Evolutionary conservation across 2,797 vertebrate species (phyloP).

Genomic region (Hypotaenidia okinawae): DNA sequence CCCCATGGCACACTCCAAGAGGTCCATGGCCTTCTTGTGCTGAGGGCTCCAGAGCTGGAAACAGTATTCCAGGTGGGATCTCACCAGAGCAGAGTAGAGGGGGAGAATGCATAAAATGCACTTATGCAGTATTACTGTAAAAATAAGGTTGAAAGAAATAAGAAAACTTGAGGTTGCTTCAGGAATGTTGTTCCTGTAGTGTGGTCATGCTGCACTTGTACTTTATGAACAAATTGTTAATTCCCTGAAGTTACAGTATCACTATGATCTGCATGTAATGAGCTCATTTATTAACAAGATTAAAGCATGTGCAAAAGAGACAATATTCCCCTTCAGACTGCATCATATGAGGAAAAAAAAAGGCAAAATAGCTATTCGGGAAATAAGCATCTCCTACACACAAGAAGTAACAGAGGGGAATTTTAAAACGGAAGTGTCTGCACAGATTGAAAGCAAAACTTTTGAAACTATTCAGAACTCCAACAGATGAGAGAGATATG

Average conservation of each 20-base stretch:
- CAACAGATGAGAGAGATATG: background rate
- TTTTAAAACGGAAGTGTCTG: background rate
- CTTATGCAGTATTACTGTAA: background rate
- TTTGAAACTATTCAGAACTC: background rate
- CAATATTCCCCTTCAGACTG: background rate
- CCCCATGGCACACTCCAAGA: no score
- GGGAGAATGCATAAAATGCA: background rate
- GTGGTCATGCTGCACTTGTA: background rate
- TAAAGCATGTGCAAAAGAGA: conserved; percentile 1
- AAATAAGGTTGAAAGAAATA: background rate
- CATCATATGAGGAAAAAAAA: background rate
- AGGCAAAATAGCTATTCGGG: background rate
- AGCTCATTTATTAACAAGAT: background rate
- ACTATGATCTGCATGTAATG: background rate
- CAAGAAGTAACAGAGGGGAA: conserved; percentile 15
- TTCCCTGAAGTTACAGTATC: background rate
- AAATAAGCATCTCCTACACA: background rate
- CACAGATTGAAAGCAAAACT: conserved; percentile 33
- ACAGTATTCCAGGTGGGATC: no score
- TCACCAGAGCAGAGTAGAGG: no score
- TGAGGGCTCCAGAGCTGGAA: no score
- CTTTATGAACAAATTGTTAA: background rate
- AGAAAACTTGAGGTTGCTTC: background rate
- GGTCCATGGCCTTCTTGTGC: no score
- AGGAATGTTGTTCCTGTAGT: background rate